Conservation (phyloP, 2,797 vertebrate genomes). For the Bucorvus abyssinicus region DNA sequence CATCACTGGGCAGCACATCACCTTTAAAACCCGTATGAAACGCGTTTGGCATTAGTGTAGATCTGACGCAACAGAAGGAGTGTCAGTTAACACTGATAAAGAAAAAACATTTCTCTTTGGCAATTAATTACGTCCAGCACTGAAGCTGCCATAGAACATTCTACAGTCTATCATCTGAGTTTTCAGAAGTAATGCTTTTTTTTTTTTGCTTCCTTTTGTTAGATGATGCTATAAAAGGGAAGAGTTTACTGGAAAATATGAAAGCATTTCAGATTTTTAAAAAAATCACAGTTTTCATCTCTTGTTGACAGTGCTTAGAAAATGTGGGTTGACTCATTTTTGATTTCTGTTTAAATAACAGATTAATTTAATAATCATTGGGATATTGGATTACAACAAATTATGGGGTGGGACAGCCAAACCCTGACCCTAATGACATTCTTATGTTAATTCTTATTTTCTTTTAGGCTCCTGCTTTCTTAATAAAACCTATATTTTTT, state of each 20-base stretch:
- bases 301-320: constrained; percentile 73
- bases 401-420: constrained; percentile 73
- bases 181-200: neutral
- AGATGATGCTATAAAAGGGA: neutral
- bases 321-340: constrained; percentile 73
- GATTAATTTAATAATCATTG: constrained; percentile 82
- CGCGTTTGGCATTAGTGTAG: neutral
- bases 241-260: constrained; percentile 57
- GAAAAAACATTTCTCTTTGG: neutral
- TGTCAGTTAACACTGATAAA: neutral
- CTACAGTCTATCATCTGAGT: neutral
- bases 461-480: constrained; percentile 80
- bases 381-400: constrained; percentile 78
- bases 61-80: neutral
- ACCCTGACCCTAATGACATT: constrained; percentile 80
- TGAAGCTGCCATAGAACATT: neutral
- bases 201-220: neutral
- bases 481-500: constrained; percentile 80
- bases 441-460: constrained; percentile 82
- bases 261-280: constrained; percentile 34
- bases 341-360: constrained; percentile 76
- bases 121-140: neutral
- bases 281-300: constrained; percentile 56
- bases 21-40: neutral
- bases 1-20: neutral